A percentile compares a stretch with the other conserved stretches of the same genome.
Evolutionary conservation across 2,797 vertebrate genomes (phyloP).

Genomic region (Cacajao melanocephalus): DNA sequence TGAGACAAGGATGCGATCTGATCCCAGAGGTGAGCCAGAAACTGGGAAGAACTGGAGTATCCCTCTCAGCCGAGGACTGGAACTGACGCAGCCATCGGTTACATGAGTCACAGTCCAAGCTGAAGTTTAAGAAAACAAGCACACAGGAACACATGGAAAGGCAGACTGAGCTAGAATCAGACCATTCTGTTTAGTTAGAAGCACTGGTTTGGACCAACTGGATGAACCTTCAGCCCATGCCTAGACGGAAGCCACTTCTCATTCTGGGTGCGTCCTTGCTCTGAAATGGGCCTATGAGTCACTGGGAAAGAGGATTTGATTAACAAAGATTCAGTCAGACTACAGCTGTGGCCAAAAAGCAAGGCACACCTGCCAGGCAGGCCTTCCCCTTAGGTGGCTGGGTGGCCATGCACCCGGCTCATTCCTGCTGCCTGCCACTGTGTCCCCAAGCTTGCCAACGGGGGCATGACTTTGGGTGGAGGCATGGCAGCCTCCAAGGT

Average conservation of each 20-base stretch:
- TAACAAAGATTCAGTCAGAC: constrained; percentile 39
- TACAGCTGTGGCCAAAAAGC: constrained; percentile 46
- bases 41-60: not conserved
- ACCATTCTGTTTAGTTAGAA: not conserved
- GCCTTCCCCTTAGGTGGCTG: not conserved
- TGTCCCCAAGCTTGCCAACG: not conserved
- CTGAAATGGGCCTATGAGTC: constrained; percentile 35
- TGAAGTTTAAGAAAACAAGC: constrained; percentile 1
- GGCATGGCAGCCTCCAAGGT: too few species aligned
- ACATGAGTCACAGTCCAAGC: not conserved
- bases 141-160: not conserved
- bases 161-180: not conserved
- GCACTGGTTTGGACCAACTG: not conserved
- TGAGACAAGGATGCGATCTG: not conserved
- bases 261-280: constrained; percentile 18
- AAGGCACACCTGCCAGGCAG: not conserved
- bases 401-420: not conserved
- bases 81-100: not conserved
- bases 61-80: not conserved
- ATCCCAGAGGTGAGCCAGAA: not conserved
- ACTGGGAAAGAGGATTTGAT: constrained; percentile 55
- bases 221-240: not conserved
- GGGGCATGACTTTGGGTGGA: not conserved
- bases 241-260: constrained; percentile 44
- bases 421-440: not conserved